Percentiles rank a stretch among this genome's conserved stretches.
These are phyloP conservation scores for Harpagus bidentatus DNA, from an alignment of 2,113 vertebrate genomes.

Conservation along the genomic window DNA sequence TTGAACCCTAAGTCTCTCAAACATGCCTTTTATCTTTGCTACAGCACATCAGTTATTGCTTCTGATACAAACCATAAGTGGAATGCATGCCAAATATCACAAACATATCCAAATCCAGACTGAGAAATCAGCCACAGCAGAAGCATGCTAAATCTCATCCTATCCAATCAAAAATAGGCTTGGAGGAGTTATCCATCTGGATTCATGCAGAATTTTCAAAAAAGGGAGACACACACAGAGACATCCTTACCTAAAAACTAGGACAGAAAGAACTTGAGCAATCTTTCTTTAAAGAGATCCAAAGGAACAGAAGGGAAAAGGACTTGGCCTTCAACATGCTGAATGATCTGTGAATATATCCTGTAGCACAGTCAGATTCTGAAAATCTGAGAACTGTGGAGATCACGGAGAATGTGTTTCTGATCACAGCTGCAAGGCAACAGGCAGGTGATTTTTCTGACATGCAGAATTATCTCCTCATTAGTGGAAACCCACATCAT, in stretches of 20 bases:
- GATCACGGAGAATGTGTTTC: neutral
- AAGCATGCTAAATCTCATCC: neutral
- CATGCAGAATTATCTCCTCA: slow-evolving; percentile 32
- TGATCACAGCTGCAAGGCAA: neutral
- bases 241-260: neutral
- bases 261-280: neutral
- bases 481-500: slow-evolving; percentile 17
- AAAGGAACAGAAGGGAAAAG: neutral
- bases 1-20: neutral
- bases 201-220: neutral
- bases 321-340: neutral
- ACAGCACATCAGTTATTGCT: neutral
- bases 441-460: slow-evolving; percentile 10
- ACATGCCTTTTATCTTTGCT: neutral
- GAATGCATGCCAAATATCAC: neutral
- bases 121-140: neutral
- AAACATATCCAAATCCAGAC: neutral
- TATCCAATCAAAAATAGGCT: neutral
- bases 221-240: too few relatives aligned
- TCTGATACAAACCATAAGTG: neutral
- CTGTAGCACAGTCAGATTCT: neutral
- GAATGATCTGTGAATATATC: neutral
- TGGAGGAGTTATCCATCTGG: neutral
- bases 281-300: neutral
- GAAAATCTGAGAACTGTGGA: neutral